Evolutionary conservation across 2,888 invertebrate species (phyloP).

Genomic region (Drosophila suboccidentalis): DNA sequence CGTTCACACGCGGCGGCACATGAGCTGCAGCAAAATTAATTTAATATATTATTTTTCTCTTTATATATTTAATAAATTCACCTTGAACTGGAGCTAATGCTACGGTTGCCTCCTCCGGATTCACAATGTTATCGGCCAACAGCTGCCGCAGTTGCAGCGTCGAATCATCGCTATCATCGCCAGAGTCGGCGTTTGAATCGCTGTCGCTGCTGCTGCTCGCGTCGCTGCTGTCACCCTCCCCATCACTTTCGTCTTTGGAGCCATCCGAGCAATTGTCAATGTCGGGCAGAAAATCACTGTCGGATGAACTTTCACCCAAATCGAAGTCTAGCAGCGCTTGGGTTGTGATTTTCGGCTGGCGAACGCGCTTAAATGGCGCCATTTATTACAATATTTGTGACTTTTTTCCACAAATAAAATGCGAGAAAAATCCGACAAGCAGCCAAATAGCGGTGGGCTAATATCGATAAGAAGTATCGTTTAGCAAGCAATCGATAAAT

Average conservation of each 20-base stretch:
- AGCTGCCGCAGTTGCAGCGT: constrained; percentile 73
- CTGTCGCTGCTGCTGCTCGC: constrained; percentile 75
- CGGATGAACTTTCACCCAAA: constrained; percentile 96
- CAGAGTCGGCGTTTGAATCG: constrained; percentile 66
- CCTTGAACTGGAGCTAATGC: neutral
- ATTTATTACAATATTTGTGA: constrained; percentile 52
- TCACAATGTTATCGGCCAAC: constrained; percentile 64
- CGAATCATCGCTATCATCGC: constrained; percentile 81
- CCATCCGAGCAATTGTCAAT: constrained; percentile 88
- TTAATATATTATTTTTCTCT: neutral
- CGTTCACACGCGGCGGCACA: constrained; percentile 43
- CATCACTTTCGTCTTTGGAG: constrained; percentile 88
- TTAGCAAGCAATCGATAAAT: neutral
- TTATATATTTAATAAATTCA: neutral
- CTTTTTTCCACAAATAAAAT: constrained; percentile 20
- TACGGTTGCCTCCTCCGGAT: constrained; percentile 7
- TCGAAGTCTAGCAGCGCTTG: constrained; percentile 93
- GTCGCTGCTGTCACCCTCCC: constrained; percentile 84
- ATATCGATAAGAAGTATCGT: constrained; percentile 20
- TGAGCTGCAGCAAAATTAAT: constrained; percentile 9
- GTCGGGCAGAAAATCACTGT: constrained; percentile 96
- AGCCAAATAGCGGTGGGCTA: constrained; percentile 28
- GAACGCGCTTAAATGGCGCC: constrained; percentile 86
- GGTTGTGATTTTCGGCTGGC: constrained; percentile 88
- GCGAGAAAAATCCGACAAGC: constrained; percentile 28